Percentiles rank a stretch among this genome's conserved stretches.
These are phyloP conservation scores for Helicoverpa zea DNA, from an alignment of 1,140 invertebrate genomes.

Conservation along the genomic window DNA sequence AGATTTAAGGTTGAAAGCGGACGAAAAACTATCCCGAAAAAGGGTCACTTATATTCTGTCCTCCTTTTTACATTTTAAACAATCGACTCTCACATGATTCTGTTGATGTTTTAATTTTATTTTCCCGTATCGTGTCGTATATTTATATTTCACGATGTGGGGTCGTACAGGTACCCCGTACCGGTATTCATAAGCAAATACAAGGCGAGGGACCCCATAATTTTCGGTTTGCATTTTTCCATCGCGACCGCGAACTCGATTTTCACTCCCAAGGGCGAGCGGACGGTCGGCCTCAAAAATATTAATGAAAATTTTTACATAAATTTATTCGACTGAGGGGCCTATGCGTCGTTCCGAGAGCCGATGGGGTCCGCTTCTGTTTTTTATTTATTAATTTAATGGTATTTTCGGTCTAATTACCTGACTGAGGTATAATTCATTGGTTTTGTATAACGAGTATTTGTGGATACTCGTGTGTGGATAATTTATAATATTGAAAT, in stretches of 20 bases:
- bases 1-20: slow-evolving; percentile 59
- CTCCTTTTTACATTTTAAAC: slow-evolving; percentile 57
- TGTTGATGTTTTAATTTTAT: slow-evolving; percentile 72
- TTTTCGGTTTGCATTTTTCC: slow-evolving; percentile 87
- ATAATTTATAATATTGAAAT: slow-evolving; percentile 56
- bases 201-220: slow-evolving; percentile 83
- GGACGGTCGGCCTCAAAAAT: slow-evolving; percentile 84
- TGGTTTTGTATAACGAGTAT: slow-evolving; percentile 75
- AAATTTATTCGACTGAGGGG: slow-evolving; percentile 86
- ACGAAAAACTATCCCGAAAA: slow-evolving; percentile 63
- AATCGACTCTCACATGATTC: slow-evolving; percentile 42
- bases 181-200: slow-evolving; percentile 85
- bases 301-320: slow-evolving; percentile 87
- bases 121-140: slow-evolving; percentile 73
- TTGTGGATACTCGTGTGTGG: slow-evolving; percentile 70
- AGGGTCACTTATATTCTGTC: slow-evolving; percentile 56
- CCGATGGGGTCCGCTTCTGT: slow-evolving; percentile 79
- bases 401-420: slow-evolving; percentile 86
- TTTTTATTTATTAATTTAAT: slow-evolving; percentile 87
- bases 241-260: slow-evolving; percentile 85
- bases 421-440: slow-evolving; percentile 85
- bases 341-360: slow-evolving; percentile 72
- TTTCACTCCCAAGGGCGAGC: slow-evolving; percentile 82
- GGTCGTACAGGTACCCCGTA: slow-evolving; percentile 73
- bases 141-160: slow-evolving; percentile 65